A percentile compares a stretch with the other conserved stretches of the same genome.
phyloP scores from a whole-genome alignment of 1,140 invertebrate genomes.

The Streblospio benedicti region DNA sequence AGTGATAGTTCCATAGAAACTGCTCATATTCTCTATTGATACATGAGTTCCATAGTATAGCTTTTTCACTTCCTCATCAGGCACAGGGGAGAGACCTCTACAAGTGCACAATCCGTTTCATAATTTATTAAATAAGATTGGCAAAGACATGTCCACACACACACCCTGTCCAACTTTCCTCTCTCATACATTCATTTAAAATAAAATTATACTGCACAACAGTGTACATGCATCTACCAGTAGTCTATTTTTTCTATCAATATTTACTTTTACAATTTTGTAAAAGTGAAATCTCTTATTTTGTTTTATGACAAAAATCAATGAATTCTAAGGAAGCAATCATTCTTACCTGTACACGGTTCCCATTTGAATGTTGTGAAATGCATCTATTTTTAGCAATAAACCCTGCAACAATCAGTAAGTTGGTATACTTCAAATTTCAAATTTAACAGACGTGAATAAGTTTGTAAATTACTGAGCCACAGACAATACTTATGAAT shows the following conservation, averaged over 20 bases:
- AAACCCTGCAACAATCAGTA: conserved; percentile 54
- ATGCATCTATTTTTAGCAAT: conserved; percentile 90
- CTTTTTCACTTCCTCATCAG: conserved; percentile 73
- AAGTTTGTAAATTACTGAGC: neutral
- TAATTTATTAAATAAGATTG: too few species aligned
- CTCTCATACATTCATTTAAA: too few species aligned
- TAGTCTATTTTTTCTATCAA: too few species aligned
- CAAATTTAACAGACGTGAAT: neutral
- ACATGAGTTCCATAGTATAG: conserved; percentile 66
- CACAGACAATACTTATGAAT: neutral
- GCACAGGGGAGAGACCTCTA: conserved; percentile 63
- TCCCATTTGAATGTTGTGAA: conserved; percentile 89
- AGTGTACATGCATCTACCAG: too few species aligned
- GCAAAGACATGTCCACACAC: too few species aligned
- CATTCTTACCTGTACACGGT: conserved; percentile 68
- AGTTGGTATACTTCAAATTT: neutral
- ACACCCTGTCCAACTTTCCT: too few species aligned
- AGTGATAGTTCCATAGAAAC: conserved; percentile 39
- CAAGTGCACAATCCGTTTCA: conserved; percentile 18
- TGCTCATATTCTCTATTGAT: conserved; percentile 45
- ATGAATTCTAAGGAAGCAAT: neutral
- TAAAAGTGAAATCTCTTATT: conserved; percentile 4
- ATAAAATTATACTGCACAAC: too few species aligned
- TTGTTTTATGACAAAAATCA: neutral
- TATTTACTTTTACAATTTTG: too few species aligned